These are phyloP conservation scores for Fragum sueziense DNA, from an alignment of 2,888 invertebrate species.

Conservation along the genomic window DNA sequence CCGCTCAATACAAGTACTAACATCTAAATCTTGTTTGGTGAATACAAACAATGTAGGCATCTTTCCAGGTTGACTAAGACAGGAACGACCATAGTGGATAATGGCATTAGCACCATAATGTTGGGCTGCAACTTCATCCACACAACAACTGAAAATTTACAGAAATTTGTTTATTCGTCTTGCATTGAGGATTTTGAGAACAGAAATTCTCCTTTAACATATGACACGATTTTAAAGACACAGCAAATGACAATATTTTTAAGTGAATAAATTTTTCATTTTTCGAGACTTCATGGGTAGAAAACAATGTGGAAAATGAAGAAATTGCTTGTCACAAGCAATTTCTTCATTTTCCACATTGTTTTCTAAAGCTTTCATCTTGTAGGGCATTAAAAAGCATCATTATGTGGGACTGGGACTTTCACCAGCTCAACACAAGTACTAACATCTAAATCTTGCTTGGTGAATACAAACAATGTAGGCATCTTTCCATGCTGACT, in stretches of 20 bases:
- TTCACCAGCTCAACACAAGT: conserved; percentile 75
- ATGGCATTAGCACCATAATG: conserved; percentile 93
- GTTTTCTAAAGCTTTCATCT: too few species aligned
- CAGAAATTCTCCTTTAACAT: too few species aligned
- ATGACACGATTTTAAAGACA: too few species aligned
- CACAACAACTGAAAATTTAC: conserved; percentile 92
- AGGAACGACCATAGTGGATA: conserved; percentile 95
- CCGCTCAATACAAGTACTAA: conserved; percentile 78
- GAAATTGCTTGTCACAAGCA: too few species aligned
- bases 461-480: conserved; percentile 83
- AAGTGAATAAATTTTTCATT: too few species aligned
- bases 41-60: conserved; percentile 87
- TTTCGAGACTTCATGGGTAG: too few species aligned
- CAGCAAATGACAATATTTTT: too few species aligned
- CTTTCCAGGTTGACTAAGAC: conserved; percentile 88
- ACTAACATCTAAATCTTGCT: conserved; percentile 85
- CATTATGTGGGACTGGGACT: conserved; percentile 66
- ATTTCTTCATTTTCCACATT: too few species aligned
- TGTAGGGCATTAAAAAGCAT: too few species aligned
- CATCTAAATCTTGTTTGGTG: conserved; percentile 84
- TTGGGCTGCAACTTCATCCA: conserved; percentile 94
- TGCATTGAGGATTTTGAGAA: too few species aligned
- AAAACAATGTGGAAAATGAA: too few species aligned
- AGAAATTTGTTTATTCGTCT: too few species aligned
- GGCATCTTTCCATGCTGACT: conserved; percentile 89